phyloP scores from a whole-genome alignment of 2,113 vertebrate species.

The Garra rufa region DNA sequence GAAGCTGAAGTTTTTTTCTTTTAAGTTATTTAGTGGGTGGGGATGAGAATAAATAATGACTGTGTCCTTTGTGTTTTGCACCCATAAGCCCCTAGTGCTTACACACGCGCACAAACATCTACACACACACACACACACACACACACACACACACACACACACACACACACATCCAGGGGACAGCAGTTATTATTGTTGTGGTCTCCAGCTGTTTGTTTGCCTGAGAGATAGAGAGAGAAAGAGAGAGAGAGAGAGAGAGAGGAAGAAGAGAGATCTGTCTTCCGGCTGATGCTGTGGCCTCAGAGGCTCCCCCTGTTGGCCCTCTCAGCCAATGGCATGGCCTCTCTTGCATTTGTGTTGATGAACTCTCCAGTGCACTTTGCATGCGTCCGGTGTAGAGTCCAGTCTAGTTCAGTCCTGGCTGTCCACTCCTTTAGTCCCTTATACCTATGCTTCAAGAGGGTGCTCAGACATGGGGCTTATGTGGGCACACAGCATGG shows the following conservation, averaged over 20 bases:
- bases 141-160: too few species aligned
- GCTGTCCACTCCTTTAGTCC: slow-evolving; percentile 58
- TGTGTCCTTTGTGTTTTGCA: slow-evolving; percentile 38
- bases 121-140: too few species aligned
- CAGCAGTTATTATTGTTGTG: slow-evolving; percentile 27
- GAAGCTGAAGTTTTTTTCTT: background rate
- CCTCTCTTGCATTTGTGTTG: slow-evolving; percentile 44
- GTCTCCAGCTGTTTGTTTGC: slow-evolving; percentile 29
- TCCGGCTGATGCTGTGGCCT: slow-evolving; percentile 20
- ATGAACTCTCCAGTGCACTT: slow-evolving; percentile 60
- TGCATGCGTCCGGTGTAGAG: slow-evolving; percentile 71
- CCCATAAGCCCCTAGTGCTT: slow-evolving; percentile 15
- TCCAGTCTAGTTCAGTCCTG: slow-evolving; percentile 46
- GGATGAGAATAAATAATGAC: slow-evolving; percentile 27
- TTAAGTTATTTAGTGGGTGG: background rate
- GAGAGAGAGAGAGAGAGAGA: slow-evolving; percentile 22
- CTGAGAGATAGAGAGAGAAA: too few species aligned
- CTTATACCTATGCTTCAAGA: slow-evolving; percentile 59
- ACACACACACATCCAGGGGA: slow-evolving; percentile 5
- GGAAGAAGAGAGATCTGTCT: slow-evolving; percentile 38
- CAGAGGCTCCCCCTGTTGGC: background rate
- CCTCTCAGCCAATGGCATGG: slow-evolving; percentile 19
- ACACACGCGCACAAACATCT: background rate
- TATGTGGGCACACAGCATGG: slow-evolving; percentile 69
- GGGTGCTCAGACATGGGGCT: slow-evolving; percentile 59